These are phyloP conservation scores for Penaeus monodon DNA, from an alignment of 2,888 invertebrate species.

Conservation along the genomic window DNA sequence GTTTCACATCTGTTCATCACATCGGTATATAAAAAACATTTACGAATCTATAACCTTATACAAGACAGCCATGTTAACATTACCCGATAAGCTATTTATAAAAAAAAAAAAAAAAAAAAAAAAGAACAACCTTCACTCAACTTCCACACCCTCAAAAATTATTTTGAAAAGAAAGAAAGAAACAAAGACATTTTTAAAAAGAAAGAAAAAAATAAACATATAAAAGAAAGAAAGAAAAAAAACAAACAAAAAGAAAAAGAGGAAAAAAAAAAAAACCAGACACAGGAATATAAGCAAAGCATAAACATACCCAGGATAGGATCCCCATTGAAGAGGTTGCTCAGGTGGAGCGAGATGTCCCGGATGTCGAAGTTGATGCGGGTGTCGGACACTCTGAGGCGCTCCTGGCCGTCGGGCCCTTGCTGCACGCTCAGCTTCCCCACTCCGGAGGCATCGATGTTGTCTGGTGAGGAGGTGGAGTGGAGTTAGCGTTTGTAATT, in stretches of 20 bases:
- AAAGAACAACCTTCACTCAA: no score
- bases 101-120: no score
- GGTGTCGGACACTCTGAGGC: constrained; percentile 73
- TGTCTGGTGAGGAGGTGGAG: constrained; percentile 20
- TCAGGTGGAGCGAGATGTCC: constrained; percentile 73
- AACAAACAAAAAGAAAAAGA: background rate
- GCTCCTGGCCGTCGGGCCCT: constrained; percentile 69
- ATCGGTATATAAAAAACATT: no score
- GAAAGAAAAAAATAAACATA: background rate
- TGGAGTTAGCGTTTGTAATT: background rate
- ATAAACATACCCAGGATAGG: constrained; percentile 78
- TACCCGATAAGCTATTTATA: no score
- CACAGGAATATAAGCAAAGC: background rate
- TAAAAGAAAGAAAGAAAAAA: background rate
- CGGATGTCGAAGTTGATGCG: constrained; percentile 74
- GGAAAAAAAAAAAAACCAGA: background rate
- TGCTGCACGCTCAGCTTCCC: constrained; percentile 17
- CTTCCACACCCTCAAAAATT: no score
- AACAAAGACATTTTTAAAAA: background rate
- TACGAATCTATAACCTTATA: no score
- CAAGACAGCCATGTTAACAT: no score
- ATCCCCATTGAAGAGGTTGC: constrained; percentile 80
- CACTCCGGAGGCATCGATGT: constrained; percentile 35
- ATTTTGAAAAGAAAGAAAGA: background rate
- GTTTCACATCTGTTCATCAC: no score